phyloP scores from a whole-genome alignment of 30 jellyfish, hydroid and myxozoan species.

The Aurelia aurita complex sp. Pacific region DNA sequence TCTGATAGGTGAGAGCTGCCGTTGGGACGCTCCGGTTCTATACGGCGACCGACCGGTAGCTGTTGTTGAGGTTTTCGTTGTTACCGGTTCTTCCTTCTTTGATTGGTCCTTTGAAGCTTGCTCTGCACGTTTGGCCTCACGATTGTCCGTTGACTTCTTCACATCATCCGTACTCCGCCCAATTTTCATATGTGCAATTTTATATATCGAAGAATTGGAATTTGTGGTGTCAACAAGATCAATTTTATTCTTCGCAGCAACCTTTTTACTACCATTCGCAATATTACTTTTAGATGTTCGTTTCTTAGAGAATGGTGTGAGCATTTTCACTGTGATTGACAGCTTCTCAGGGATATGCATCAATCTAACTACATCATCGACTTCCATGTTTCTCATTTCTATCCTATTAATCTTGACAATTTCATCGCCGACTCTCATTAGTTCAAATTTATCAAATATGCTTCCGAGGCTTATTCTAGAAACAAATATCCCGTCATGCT shows the following conservation, averaged over 20 bases:
- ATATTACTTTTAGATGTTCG: slow-evolving; percentile 77
- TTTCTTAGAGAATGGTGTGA: slow-evolving; percentile 90
- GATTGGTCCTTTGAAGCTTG: slow-evolving; percentile 28
- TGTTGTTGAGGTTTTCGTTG: not conserved
- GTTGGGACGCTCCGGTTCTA: slow-evolving; percentile 62
- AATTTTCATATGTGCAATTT: slow-evolving; percentile 84
- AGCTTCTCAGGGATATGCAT: slow-evolving; percentile 90
- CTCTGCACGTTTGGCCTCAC: slow-evolving; percentile 24
- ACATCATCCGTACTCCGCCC: slow-evolving; percentile 48
- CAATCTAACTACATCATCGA: slow-evolving; percentile 77
- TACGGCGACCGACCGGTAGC: slow-evolving; percentile 64
- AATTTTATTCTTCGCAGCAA: slow-evolving; percentile 1
- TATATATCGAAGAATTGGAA: slow-evolving; percentile 55
- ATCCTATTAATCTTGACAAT: slow-evolving; percentile 80
- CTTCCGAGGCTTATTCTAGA: slow-evolving; percentile 89
- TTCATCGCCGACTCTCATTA: slow-evolving; percentile 91
- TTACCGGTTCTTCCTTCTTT: slow-evolving; percentile 36
- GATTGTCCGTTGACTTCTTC: slow-evolving; percentile 18
- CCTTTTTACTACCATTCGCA: slow-evolving; percentile 41
- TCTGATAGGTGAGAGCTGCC: slow-evolving; percentile 73
- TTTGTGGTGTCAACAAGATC: slow-evolving; percentile 23
- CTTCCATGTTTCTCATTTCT: slow-evolving; percentile 77
- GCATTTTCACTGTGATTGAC: slow-evolving; percentile 77
- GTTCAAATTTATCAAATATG: slow-evolving; percentile 76
- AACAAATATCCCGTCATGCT: slow-evolving; percentile 73